These are phyloP conservation scores for Ranitomeya imitator DNA, from an alignment of 2,113 vertebrate genomes.

Conservation along the genomic window DNA sequence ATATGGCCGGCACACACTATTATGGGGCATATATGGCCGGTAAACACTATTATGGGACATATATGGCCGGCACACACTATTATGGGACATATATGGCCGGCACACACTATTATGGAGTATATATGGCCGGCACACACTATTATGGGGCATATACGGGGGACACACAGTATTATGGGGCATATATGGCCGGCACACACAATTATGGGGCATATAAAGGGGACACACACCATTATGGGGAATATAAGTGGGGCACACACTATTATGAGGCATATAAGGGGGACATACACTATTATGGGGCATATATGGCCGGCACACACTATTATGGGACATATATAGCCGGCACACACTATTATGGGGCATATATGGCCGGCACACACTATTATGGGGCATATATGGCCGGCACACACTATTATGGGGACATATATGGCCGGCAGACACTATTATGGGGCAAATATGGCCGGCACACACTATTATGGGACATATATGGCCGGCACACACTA, in stretches of 20 bases:
- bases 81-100: neutral
- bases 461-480: too few species aligned
- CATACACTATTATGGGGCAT: neutral
- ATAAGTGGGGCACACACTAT: neutral
- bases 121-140: neutral
- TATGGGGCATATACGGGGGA: neutral
- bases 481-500: too few species aligned
- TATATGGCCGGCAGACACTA: too few species aligned
- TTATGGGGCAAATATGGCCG: too few species aligned
- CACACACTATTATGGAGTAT: neutral
- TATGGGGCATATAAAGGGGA: neutral
- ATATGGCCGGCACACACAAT: neutral
- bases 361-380: too few species aligned
- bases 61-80: too few species aligned
- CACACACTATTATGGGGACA: too few species aligned
- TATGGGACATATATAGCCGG: neutral
- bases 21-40: too few species aligned
- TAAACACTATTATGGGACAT: too few species aligned
- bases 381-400: too few species aligned
- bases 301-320: neutral
- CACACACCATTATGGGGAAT: neutral
- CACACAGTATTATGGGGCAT: neutral
- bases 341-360: too few species aligned
- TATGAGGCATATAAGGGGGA: neutral
- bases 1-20: too few species aligned